phyloP scores from a whole-genome alignment of 2,888 invertebrate species.

The Tetragonula carbonaria region DNA sequence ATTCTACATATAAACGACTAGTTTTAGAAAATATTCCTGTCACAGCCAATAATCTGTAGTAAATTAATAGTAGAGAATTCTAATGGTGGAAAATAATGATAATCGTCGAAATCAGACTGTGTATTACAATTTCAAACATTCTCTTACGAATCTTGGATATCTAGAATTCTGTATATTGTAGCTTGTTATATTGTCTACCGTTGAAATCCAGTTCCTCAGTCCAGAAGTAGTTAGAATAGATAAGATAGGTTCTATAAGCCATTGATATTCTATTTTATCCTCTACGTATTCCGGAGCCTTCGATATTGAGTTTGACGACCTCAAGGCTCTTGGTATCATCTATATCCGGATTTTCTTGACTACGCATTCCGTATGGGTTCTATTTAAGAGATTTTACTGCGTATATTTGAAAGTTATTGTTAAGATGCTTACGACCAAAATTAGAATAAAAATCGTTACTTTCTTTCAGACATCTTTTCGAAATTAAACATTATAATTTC shows the following conservation, averaged over 20 bases:
- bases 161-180: not conserved
- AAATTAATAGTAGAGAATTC: not conserved
- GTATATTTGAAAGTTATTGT: not conserved
- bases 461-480: not conserved
- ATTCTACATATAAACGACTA: not conserved
- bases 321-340: slow-evolving; percentile 3
- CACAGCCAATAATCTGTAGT: not conserved
- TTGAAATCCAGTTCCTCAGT: slow-evolving; percentile 7
- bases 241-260: not conserved
- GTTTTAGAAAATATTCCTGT: not conserved
- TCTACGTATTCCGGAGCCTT: not conserved
- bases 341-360: not conserved
- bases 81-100: not conserved
- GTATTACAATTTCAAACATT: not conserved
- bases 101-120: not conserved
- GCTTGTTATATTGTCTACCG: not conserved
- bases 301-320: slow-evolving; percentile 26
- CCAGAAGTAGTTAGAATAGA: not conserved
- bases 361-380: not conserved
- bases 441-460: too few species aligned
- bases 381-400: not conserved
- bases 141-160: not conserved
- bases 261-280: slow-evolving; percentile 10
- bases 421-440: too few species aligned
- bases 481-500: not conserved